These are phyloP conservation scores for Cheilosia variabilis DNA, from an alignment of 2,888 invertebrate species.

Conservation along the genomic window DNA sequence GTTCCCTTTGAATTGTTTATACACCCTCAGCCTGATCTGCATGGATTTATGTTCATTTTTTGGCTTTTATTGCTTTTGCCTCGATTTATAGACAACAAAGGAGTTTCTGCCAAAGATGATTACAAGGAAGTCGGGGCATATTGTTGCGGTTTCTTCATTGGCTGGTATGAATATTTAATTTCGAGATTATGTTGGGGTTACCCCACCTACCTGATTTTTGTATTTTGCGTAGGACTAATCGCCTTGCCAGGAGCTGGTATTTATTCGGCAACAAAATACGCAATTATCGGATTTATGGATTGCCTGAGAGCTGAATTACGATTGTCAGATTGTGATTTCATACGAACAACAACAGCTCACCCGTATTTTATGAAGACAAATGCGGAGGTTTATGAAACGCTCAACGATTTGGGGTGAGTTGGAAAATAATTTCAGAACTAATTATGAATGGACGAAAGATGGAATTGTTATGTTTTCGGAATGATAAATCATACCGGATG, in stretches of 20 bases:
- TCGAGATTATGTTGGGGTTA: conserved; percentile 2
- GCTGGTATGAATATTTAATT: conserved; percentile 78
- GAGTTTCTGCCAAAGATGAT: conserved; percentile 84
- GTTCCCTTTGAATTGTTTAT: neutral
- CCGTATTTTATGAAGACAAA: conserved; percentile 83
- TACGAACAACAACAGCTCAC: conserved; percentile 82
- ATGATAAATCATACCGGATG: conserved; percentile 44
- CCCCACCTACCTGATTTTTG: neutral
- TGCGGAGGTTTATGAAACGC: conserved; percentile 81
- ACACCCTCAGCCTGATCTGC: neutral
- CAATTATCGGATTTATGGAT: conserved; percentile 84
- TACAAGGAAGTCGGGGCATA: conserved; percentile 82
- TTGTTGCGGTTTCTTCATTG: conserved; percentile 84
- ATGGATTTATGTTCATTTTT: neutral
- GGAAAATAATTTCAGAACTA: conserved; percentile 52
- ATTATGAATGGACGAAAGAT: conserved; percentile 45
- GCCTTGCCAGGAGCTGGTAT: conserved; percentile 82
- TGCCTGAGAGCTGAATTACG: conserved; percentile 82
- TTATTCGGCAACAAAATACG: conserved; percentile 84
- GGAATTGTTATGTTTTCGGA: conserved; percentile 15
- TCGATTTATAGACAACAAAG: conserved; percentile 81
- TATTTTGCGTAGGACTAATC: conserved; percentile 78
- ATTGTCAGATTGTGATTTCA: conserved; percentile 81
- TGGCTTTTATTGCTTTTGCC: conserved; percentile 5
- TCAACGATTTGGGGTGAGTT: conserved; percentile 81